Evolutionary conservation across 2,797 vertebrate genomes (phyloP).

Genomic region (Urophycis tenuis): DNA sequence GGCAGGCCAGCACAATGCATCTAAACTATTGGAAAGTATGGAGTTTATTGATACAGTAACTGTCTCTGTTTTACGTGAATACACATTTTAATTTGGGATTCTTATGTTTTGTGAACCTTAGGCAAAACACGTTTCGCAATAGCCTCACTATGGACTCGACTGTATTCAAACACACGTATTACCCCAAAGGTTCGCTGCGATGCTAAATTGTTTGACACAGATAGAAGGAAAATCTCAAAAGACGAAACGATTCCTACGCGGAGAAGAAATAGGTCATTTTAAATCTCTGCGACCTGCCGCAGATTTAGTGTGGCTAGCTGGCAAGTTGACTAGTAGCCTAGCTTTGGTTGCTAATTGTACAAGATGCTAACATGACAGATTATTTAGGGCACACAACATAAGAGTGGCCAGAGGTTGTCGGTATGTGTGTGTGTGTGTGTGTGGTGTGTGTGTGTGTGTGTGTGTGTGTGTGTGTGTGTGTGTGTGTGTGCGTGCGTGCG

Average conservation of each 20-base stretch:
- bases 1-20: background rate
- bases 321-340: slow-evolving; percentile 21
- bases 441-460: background rate
- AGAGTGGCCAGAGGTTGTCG: slow-evolving; percentile 43
- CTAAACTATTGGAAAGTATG: background rate
- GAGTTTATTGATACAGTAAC: background rate
- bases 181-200: background rate
- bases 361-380: slow-evolving; percentile 51
- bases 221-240: slow-evolving; percentile 12
- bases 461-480: slow-evolving; percentile 2
- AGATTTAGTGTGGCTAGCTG: slow-evolving; percentile 33
- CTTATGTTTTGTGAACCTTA: background rate
- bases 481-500: slow-evolving; percentile 10
- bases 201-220: background rate
- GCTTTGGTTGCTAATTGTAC: slow-evolving; percentile 50
- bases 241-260: slow-evolving; percentile 4
- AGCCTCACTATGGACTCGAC: too few species aligned
- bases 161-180: background rate
- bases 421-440: slow-evolving; percentile 9
- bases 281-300: slow-evolving; percentile 35
- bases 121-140: background rate
- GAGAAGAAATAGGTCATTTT: slow-evolving; percentile 37
- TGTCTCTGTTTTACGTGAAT: background rate
- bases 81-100: background rate
- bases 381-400: slow-evolving; percentile 66